These are phyloP conservation scores for Hymenochirus boettgeri DNA, from an alignment of 2,113 vertebrate species.

Conservation along the genomic window DNA sequence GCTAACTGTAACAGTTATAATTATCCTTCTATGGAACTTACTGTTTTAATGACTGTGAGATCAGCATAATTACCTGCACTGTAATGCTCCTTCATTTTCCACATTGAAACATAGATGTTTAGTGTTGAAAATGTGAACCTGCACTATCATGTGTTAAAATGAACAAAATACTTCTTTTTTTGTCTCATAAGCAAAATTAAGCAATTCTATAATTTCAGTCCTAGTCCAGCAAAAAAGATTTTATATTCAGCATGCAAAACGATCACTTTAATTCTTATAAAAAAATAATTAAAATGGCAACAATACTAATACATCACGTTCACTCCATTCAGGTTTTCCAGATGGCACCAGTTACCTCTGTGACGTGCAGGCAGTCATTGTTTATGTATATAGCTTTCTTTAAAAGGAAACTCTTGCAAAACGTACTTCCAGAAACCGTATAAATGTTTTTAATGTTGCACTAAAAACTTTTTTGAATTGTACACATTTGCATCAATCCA, in stretches of 20 bases:
- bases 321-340: too few relatives aligned
- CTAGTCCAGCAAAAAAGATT: neutral
- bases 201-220: neutral
- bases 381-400: too few relatives aligned
- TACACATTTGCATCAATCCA: too few relatives aligned
- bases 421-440: too few relatives aligned
- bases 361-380: too few relatives aligned
- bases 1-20: slow-evolving; percentile 38
- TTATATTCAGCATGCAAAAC: neutral
- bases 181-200: neutral
- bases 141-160: neutral
- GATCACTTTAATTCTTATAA: too few relatives aligned
- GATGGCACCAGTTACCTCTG: too few relatives aligned
- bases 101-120: slow-evolving; percentile 3
- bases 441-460: too few relatives aligned
- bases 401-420: too few relatives aligned
- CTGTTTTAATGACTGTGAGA: slow-evolving; percentile 33
- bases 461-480: too few relatives aligned
- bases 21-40: slow-evolving; percentile 34
- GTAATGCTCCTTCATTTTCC: slow-evolving; percentile 29
- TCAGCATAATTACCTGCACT: slow-evolving; percentile 40
- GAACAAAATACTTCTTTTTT: neutral
- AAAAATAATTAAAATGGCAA: too few relatives aligned
- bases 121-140: slow-evolving; percentile 1
- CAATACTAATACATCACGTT: too few relatives aligned